Evolutionary conservation across 92 coral and sea anemone species (phyloP), one percentile per base, ranked within the genome.

Genomic region (Palythoa caribaeorum): DNA sequence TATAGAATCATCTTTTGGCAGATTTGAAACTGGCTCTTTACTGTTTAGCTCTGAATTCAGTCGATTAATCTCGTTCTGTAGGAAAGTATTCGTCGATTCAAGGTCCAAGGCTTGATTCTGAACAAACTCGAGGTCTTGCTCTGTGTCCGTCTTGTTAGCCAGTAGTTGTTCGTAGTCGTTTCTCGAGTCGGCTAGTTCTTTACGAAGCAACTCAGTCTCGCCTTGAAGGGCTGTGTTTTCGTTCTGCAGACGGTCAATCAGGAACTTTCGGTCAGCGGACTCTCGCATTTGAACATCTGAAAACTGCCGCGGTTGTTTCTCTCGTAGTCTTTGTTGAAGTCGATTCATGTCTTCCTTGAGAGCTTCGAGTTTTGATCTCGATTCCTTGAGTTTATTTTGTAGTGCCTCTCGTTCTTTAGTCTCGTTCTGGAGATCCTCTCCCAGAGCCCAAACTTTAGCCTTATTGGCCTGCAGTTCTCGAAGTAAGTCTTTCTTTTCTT

Each of bases 301-400:
- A 17, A 66, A 51, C 53, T 81, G 76, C 13, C 90, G 73, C 6
- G 93, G 84, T 60, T 86, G 93, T 79, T 85, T 78, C 72, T 90
- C 93, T 14, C 88, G 80, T 48, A 90, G 93, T 38, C 86, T 90
- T 39, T 90, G 84, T 80, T 90, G 93, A 76, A 90, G 89, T 73
- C 93, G 78, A 54, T 88, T 85, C 44, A 79, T 72, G 47, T 90
- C 93, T 44, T 90, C 88, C 63, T 86, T 90, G 60, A 90, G 78
- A 72, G 77, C 88, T 37, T 86, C 93, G 40, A 79, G 75, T 73
- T 88, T 86, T 44, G 73, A 66, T 78, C 76, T 90, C 53, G 72
- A 53, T 38, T 90, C 93, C 19, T 78, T 88, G 19, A 90, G 74
- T 37, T 85, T 90, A 35, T 89, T 85, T 62, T 90, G 84, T 8